These are phyloP conservation scores for Cryptocheilus praepositus DNA, from an alignment of 2,888 invertebrate genomes.

Conservation along the genomic window DNA sequence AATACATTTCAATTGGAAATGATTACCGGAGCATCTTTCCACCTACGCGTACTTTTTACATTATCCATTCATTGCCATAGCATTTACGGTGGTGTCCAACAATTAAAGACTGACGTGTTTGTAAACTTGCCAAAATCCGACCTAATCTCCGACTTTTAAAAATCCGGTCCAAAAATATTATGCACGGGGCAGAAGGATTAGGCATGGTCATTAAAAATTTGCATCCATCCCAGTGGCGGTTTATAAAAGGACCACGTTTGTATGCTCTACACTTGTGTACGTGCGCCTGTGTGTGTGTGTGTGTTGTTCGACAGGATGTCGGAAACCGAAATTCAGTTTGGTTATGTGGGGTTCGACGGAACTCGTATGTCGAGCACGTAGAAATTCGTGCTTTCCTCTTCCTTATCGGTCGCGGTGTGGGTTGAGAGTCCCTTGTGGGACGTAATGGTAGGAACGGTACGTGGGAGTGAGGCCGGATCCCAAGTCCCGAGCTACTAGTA, in stretches of 20 bases:
- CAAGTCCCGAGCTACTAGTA: neutral
- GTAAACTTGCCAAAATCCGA: no score
- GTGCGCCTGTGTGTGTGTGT: no score
- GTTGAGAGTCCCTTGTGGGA: conserved; percentile 32
- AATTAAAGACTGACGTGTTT: no score
- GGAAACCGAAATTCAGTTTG: conserved; percentile 42
- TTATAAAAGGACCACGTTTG: conserved; percentile 48
- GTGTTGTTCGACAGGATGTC: conserved; percentile 45
- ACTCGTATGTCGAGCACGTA: conserved; percentile 66
- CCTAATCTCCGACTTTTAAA: no score
- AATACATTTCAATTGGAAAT: no score
- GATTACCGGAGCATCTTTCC: no score
- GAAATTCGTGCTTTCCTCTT: conserved; percentile 64
- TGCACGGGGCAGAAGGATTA: no score
- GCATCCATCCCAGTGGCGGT: conserved; percentile 46
- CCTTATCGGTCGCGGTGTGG: conserved; percentile 53
- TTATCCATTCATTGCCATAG: no score
- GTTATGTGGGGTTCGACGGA: conserved; percentile 40
- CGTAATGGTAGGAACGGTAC: conserved; percentile 13
- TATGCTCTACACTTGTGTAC: no score
- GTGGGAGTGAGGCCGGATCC: neutral
- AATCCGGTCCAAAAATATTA: no score
- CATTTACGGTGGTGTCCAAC: no score
- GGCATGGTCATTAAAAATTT: conserved; percentile 33
- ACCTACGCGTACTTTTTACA: no score